Percentiles rank a stretch among this genome's conserved stretches.
These are phyloP conservation scores for Xanthia icteritia DNA, from an alignment of 2,888 invertebrate species.

Conservation along the genomic window DNA sequence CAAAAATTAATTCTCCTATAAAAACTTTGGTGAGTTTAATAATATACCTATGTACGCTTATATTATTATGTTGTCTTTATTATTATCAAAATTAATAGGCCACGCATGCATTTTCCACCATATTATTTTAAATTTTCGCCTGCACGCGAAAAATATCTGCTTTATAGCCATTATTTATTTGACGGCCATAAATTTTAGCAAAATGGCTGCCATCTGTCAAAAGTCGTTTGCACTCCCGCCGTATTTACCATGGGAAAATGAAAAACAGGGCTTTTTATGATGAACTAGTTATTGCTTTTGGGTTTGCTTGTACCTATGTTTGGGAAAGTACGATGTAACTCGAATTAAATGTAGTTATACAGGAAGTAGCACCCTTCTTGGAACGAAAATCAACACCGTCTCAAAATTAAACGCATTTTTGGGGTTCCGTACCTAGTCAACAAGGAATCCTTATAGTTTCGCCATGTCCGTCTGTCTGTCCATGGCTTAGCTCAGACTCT, in stretches of 20 bases:
- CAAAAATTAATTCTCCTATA: no score
- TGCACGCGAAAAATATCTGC: constrained; percentile 22
- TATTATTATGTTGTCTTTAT: neutral
- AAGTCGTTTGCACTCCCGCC: constrained; percentile 48
- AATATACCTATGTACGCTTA: no score
- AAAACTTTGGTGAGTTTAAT: no score
- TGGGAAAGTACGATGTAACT: no score
- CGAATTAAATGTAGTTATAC: no score
- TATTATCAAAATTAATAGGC: constrained; percentile 10
- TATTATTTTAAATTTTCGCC: constrained; percentile 16
- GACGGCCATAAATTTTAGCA: constrained; percentile 50
- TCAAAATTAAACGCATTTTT: no score
- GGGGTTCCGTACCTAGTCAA: no score
- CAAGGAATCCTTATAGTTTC: no score
- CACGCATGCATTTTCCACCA: constrained; percentile 27
- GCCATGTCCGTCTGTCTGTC: no score
- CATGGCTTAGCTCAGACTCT: no score
- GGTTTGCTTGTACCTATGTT: neutral
- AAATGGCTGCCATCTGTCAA: constrained; percentile 62
- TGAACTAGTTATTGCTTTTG: neutral
- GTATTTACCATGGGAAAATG: constrained; percentile 35
- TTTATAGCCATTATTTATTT: constrained; percentile 34
- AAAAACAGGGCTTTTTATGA: neutral
- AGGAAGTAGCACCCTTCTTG: no score
- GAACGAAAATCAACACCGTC: no score